phyloP scores from a whole-genome alignment of 1,140 invertebrate genomes.

The Geopemphigus sp. region DNA sequence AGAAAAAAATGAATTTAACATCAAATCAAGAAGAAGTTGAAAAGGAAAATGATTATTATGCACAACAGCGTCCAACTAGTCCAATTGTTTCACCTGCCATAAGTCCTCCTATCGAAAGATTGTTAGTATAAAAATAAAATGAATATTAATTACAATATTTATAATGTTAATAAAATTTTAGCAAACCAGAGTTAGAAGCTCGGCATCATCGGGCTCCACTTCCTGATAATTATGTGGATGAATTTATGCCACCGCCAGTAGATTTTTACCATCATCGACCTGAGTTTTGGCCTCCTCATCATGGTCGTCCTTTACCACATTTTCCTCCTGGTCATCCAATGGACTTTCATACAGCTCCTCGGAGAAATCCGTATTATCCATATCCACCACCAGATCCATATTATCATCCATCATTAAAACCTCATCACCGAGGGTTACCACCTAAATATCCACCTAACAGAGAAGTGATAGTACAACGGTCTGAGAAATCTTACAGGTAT shows the following conservation, averaged over 20 bases:
- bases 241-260: constrained; percentile 39
- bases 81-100: constrained; percentile 53
- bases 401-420: constrained; percentile 41
- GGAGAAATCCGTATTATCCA: constrained; percentile 43
- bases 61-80: constrained; percentile 61
- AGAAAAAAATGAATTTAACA: constrained; percentile 90
- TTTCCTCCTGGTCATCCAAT: constrained; percentile 48
- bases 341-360: constrained; percentile 25
- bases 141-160: no score
- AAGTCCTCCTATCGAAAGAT: constrained; percentile 47
- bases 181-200: constrained; percentile 50
- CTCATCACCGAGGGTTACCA: constrained; percentile 38
- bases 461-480: constrained; percentile 75
- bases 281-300: constrained; percentile 50
- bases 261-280: constrained; percentile 35
- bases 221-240: constrained; percentile 39
- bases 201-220: constrained; percentile 50
- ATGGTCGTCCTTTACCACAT: constrained; percentile 45
- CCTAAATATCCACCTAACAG: constrained; percentile 53
- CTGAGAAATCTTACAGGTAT: constrained; percentile 57
- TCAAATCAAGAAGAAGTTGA: constrained; percentile 81
- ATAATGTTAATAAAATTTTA: no score
- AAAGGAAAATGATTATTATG: constrained; percentile 82
- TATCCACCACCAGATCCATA: constrained; percentile 42
- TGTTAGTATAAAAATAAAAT: constrained; percentile 24